Evolutionary conservation across 2,888 invertebrate genomes (phyloP).

Genomic region (Rotaria macrura): DNA sequence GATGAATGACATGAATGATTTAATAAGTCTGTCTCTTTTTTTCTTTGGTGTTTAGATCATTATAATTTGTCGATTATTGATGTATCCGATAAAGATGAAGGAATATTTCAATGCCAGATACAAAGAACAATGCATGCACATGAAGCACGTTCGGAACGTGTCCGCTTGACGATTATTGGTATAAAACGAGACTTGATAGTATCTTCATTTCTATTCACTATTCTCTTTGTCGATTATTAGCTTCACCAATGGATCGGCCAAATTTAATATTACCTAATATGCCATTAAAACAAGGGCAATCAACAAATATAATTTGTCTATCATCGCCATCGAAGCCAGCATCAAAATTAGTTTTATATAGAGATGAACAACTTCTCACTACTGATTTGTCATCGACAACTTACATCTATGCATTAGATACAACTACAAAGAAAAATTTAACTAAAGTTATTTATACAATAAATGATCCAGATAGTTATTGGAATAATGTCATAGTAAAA

Average conservation of each 20-base stretch:
- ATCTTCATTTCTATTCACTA: too few relatives aligned
- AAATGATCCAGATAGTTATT: background rate
- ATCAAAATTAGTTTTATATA: background rate
- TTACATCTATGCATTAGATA: background rate
- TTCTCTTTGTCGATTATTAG: background rate
- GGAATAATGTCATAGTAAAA: background rate
- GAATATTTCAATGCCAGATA: background rate
- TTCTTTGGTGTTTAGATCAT: background rate
- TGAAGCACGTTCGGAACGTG: constrained; percentile 13
- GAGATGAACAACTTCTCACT: background rate
- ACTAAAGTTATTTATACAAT: background rate
- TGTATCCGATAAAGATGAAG: constrained; percentile 14
- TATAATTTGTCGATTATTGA: background rate
- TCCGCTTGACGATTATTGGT: background rate
- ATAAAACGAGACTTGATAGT: background rate
- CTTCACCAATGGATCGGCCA: background rate
- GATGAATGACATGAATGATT: background rate
- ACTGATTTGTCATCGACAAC: background rate
- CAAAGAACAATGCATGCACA: background rate
- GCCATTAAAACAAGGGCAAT: constrained; percentile 2
- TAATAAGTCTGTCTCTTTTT: background rate
- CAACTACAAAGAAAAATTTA: background rate
- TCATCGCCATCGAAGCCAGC: background rate
- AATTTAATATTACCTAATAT: background rate
- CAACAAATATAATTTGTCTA: background rate